A percentile compares a stretch with the other conserved stretches of the same genome.
Conservation (phyloP, 2,113 vertebrate genomes). For the Corythornis vintsioides region DNA sequence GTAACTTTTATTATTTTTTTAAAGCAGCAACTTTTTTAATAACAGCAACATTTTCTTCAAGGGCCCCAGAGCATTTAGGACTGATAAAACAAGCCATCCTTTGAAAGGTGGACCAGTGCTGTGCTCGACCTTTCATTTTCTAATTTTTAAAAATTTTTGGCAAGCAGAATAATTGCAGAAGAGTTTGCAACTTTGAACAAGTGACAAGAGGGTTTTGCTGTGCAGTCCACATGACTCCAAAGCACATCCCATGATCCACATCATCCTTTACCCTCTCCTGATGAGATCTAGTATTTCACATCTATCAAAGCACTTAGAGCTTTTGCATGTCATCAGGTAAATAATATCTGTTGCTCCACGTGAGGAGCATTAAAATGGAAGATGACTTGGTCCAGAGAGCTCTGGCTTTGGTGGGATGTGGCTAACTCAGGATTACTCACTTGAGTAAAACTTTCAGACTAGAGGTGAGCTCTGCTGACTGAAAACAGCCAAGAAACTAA, state of each 20-base stretch:
- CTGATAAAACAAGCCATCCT: conserved; percentile 57
- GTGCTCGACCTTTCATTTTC: not conserved
- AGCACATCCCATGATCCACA: not conserved
- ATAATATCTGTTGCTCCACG: not conserved
- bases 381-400: not conserved
- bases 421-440: not conserved
- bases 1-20: conserved; percentile 76
- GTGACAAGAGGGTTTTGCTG: not conserved
- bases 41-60: conserved; percentile 63
- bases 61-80: conserved; percentile 56
- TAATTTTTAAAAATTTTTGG: not conserved
- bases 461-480: not conserved
- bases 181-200: conserved; percentile 69
- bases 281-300: not conserved
- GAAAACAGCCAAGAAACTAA: not conserved
- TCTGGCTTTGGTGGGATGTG: not conserved
- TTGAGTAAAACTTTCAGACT: not conserved
- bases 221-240: not conserved
- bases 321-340: not conserved
- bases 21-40: not conserved
- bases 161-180: conserved; percentile 24
- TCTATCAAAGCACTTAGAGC: not conserved
- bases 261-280: not conserved
- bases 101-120: conserved; percentile 65
- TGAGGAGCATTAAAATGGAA: not conserved